phyloP scores from a whole-genome alignment of 1,140 invertebrate genomes.

The Tetragonula clypearis region DNA sequence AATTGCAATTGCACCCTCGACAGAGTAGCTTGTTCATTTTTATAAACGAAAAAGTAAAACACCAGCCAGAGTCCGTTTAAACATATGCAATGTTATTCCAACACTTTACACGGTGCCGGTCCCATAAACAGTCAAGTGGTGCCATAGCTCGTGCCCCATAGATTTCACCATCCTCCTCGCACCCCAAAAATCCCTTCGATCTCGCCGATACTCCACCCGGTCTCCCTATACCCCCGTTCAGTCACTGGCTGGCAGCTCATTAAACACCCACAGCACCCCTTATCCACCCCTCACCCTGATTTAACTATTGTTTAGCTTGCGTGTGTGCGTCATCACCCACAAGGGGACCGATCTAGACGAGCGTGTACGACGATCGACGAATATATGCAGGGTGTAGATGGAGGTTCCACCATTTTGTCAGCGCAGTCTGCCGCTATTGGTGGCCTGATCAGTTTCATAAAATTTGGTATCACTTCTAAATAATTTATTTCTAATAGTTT shows the following conservation, averaged over 20 bases:
- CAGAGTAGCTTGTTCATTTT: neutral
- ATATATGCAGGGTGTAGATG: constrained; percentile 3
- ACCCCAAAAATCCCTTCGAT: constrained; percentile 46
- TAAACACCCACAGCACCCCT: constrained; percentile 80
- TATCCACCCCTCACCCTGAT: constrained; percentile 73
- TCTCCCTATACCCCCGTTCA: constrained; percentile 49
- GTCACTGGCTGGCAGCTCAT: constrained; percentile 78
- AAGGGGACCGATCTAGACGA: constrained; percentile 7
- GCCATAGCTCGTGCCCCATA: constrained; percentile 66
- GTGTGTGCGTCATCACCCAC: constrained; percentile 53
- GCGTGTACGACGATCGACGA: constrained; percentile 16
- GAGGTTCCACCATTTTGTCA: constrained; percentile 29
- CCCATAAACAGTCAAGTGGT: constrained; percentile 74
- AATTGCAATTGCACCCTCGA: neutral
- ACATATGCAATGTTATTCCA: constrained; percentile 73
- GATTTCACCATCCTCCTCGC: constrained; percentile 56
- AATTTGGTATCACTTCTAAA: neutral
- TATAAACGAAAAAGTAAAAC: neutral
- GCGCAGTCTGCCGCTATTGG: constrained; percentile 19
- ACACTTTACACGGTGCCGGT: constrained; percentile 73
- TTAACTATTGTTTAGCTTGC: constrained; percentile 77
- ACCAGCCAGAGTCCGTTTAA: constrained; percentile 38
- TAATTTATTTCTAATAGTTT: neutral
- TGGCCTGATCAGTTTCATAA: neutral
- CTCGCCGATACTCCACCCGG: constrained; percentile 20